phyloP scores from a whole-genome alignment of 1,140 invertebrate genomes.

The Drosophila willistoni region DNA sequence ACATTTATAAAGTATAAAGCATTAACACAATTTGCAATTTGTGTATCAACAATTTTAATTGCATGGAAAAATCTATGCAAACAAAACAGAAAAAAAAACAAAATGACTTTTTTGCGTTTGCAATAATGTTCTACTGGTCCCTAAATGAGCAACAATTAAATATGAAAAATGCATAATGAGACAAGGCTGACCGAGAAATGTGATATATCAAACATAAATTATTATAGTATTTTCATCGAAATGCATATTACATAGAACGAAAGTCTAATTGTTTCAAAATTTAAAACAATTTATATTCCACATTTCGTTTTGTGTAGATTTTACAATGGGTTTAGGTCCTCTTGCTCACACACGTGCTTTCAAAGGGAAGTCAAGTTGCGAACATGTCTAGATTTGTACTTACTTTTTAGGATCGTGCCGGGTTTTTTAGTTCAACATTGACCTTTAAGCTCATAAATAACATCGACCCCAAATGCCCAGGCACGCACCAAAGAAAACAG shows the following conservation, averaged over 20 bases:
- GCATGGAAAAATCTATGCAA: conserved; percentile 60
- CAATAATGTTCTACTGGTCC: conserved; percentile 9
- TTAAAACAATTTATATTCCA: neutral
- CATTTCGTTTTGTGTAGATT: neutral
- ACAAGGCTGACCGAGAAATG: neutral
- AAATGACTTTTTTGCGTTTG: conserved; percentile 27
- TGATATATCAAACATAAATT: neutral
- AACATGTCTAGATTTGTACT: conserved; percentile 27
- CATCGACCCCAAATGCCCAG: conserved; percentile 54
- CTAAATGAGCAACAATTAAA: conserved; percentile 16
- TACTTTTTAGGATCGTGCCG: conserved; percentile 50
- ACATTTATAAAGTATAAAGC: conserved; percentile 70
- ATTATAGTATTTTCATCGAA: no score
- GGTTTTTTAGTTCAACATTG: conserved; percentile 51
- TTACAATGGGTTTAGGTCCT: neutral
- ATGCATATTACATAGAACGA: no score
- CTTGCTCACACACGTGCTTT: conserved; percentile 22
- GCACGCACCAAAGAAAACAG: conserved; percentile 54
- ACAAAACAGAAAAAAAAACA: neutral
- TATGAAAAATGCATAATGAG: conserved; percentile 2
- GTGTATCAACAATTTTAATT: conserved; percentile 62
- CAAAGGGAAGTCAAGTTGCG: conserved; percentile 22
- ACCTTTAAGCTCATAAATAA: conserved; percentile 61
- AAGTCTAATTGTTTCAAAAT: neutral
- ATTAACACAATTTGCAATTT: conserved; percentile 69